Evolutionary conservation across 1,140 invertebrate species (phyloP).

Genomic region (Listronotus oregonensis): DNA sequence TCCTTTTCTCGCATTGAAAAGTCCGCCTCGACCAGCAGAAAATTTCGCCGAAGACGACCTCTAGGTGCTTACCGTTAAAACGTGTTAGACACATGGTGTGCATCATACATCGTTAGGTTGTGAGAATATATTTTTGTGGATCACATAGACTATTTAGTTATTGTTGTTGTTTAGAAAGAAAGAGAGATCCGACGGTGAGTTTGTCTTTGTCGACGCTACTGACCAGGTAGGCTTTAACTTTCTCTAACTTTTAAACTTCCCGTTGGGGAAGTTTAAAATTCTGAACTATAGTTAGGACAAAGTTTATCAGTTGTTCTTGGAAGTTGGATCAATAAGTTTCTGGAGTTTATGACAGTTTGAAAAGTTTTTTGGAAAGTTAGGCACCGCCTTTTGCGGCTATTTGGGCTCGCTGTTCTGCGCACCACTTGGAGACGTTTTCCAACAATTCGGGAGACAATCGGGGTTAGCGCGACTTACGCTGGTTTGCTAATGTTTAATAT

Average conservation of each 20-base stretch:
- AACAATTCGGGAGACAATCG: conserved; percentile 36
- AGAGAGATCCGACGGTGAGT: neutral
- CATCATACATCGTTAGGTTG: neutral
- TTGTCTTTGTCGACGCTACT: conserved; percentile 20
- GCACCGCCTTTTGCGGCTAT: conserved; percentile 46
- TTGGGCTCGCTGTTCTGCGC: conserved; percentile 46
- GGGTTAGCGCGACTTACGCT: conserved; percentile 28
- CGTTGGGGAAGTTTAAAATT: conserved; percentile 35
- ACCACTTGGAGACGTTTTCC: conserved; percentile 37
- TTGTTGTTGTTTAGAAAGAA: neutral
- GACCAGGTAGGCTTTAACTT: conserved; percentile 34
- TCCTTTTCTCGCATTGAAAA: conserved; percentile 31
- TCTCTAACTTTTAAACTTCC: conserved; percentile 29
- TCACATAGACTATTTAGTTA: neutral
- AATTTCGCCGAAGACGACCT: conserved; percentile 34
- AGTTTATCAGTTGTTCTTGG: conserved; percentile 44
- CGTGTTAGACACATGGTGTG: conserved; percentile 1
- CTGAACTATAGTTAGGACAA: conserved; percentile 40
- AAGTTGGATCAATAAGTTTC: conserved; percentile 39
- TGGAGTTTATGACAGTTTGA: conserved; percentile 52
- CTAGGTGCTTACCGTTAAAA: conserved; percentile 24
- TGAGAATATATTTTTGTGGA: neutral
- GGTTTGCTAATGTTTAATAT: conserved; percentile 15
- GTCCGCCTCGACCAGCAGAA: conserved; percentile 30
- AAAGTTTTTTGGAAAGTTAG: conserved; percentile 49